Percentiles rank a stretch among this genome's conserved stretches.
These are phyloP conservation scores for Pelobates fuscus DNA, from an alignment of 2,113 vertebrate species.

Conservation along the genomic window DNA sequence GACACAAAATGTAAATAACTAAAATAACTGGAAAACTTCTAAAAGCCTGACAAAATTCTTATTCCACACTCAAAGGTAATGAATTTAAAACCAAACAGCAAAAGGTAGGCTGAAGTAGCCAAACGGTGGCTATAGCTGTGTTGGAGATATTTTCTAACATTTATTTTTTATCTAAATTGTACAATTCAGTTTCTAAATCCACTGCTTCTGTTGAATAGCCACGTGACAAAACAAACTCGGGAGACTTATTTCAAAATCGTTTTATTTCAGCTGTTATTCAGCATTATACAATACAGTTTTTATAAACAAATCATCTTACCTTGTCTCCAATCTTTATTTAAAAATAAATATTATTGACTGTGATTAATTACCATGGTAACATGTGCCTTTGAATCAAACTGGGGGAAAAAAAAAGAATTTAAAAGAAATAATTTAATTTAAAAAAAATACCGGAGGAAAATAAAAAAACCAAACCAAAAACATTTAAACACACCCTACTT, in stretches of 20 bases:
- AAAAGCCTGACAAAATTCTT: too few species aligned
- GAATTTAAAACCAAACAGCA: too few species aligned
- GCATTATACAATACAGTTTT: slow-evolving; percentile 87
- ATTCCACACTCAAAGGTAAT: too few species aligned
- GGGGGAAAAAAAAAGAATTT: slow-evolving; percentile 71
- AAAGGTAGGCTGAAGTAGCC: too few species aligned
- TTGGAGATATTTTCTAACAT: too few species aligned
- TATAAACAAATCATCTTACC: slow-evolving; percentile 85
- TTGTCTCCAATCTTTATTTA: slow-evolving; percentile 88
- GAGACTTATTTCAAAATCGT: slow-evolving; percentile 81
- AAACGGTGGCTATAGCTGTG: too few species aligned
- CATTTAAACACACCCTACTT: slow-evolving; percentile 68
- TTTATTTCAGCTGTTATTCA: slow-evolving; percentile 84
- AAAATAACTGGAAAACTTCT: too few species aligned
- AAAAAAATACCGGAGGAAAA: slow-evolving; percentile 60
- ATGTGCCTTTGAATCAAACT: slow-evolving; percentile 72
- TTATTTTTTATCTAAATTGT: too few species aligned
- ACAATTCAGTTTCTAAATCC: too few species aligned
- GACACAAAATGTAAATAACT: too few species aligned
- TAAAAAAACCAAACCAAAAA: slow-evolving; percentile 50
- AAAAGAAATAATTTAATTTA: slow-evolving; percentile 80
- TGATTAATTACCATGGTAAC: slow-evolving; percentile 82
- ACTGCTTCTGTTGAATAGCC: too few species aligned
- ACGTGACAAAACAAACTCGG: slow-evolving; percentile 41
- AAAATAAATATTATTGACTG: slow-evolving; percentile 95